These are phyloP conservation scores for Cryptoblepharus egeriae DNA, from an alignment of 2,797 vertebrate genomes.

Conservation along the genomic window DNA sequence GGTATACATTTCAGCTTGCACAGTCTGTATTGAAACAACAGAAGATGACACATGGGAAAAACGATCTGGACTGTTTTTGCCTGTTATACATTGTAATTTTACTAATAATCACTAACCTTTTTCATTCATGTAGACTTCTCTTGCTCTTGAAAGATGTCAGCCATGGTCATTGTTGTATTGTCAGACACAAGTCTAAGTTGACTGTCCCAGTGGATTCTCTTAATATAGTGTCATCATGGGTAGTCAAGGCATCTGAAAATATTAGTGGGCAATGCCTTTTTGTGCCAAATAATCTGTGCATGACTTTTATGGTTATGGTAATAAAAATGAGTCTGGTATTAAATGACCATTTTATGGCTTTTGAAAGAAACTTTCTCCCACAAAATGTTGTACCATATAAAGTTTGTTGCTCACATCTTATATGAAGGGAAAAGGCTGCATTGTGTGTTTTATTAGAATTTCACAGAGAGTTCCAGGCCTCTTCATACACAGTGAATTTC, in stretches of 20 bases:
- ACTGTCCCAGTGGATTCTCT: neutral
- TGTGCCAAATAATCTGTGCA: neutral
- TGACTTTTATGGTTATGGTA: neutral
- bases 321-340: neutral
- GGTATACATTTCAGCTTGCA: neutral
- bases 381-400: neutral
- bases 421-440: accelerated
- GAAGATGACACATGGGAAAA: neutral
- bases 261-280: neutral
- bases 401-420: neutral
- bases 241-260: neutral
- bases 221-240: neutral
- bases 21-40: neutral
- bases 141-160: neutral
- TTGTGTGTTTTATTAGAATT: slow-evolving; percentile 10
- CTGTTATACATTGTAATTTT: neutral
- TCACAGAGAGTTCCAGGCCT: neutral
- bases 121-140: neutral
- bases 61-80: neutral
- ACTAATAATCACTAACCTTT: neutral
- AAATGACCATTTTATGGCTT: neutral
- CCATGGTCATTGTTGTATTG: neutral
- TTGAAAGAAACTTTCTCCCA: neutral
- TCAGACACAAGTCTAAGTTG: neutral
- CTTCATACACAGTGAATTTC: neutral